Conservation (phyloP, 2,113 vertebrate genomes). For the Notarius lentiginosus region DNA sequence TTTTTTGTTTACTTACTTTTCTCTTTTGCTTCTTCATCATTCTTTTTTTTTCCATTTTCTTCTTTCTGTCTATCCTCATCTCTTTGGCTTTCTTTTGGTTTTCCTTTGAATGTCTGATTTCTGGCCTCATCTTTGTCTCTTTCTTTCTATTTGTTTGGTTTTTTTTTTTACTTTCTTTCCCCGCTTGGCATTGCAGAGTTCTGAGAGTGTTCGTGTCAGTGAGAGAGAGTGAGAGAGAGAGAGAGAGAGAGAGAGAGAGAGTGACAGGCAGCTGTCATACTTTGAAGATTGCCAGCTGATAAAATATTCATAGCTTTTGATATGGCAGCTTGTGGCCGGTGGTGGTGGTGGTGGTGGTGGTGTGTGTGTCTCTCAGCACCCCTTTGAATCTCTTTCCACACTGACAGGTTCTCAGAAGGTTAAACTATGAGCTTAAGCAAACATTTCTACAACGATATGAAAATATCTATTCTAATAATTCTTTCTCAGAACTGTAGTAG, state of each 20-base stretch:
- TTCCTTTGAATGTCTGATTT: too few relatives aligned
- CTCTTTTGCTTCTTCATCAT: too few relatives aligned
- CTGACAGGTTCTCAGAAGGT: background rate
- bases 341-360: background rate
- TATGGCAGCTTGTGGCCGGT: conserved; percentile 41
- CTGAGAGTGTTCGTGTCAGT: background rate
- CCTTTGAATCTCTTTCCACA: background rate
- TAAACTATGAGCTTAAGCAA: background rate
- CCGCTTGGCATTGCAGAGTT: background rate
- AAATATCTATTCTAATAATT: background rate
- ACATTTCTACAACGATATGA: background rate
- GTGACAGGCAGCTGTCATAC: conserved; percentile 42
- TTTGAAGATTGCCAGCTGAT: conserved; percentile 58
- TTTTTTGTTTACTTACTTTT: too few relatives aligned
- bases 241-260: background rate
- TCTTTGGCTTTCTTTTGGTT: too few relatives aligned
- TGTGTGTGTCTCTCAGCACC: background rate
- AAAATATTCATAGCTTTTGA: conserved; percentile 64
- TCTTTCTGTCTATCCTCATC: too few relatives aligned
- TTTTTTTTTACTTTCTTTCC: background rate
- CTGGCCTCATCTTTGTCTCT: too few relatives aligned
- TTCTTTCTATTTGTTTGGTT: background rate
- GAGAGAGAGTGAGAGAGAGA: background rate
- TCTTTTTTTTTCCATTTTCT: too few relatives aligned
- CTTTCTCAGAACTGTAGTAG: background rate